These are phyloP conservation scores for Aproaerema taeniolella DNA, from an alignment of 2,888 invertebrate genomes.

Conservation along the genomic window DNA sequence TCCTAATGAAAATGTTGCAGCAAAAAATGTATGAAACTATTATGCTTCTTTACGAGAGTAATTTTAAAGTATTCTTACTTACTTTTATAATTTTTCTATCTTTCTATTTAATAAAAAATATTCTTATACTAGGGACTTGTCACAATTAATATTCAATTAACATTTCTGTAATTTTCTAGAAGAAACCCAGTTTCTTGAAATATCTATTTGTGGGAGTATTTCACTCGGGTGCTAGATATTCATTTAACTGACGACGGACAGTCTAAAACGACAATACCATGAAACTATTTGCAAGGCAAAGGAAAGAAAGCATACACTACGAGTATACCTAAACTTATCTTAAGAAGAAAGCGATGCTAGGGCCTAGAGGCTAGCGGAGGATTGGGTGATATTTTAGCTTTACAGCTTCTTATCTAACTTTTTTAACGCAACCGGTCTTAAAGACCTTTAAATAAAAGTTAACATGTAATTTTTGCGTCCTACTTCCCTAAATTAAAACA, in stretches of 20 bases:
- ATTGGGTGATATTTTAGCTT: conserved; percentile 74
- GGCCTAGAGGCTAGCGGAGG: conserved; percentile 49
- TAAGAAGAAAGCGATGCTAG: conserved; percentile 52
- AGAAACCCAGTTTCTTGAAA: conserved; percentile 1
- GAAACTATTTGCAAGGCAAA: conserved; percentile 68
- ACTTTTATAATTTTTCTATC: not conserved
- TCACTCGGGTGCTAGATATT: conserved; percentile 32
- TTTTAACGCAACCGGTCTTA: conserved; percentile 50
- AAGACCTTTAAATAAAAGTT: conserved; percentile 41
- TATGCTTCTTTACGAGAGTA: not conserved
- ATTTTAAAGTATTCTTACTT: not conserved
- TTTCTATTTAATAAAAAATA: not conserved
- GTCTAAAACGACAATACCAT: conserved; percentile 61
- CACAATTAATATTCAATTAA: no score
- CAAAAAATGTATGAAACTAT: not conserved
- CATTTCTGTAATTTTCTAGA: no score
- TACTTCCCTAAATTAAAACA: no score
- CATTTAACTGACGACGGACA: conserved; percentile 36
- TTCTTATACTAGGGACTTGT: no score
- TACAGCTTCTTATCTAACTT: conserved; percentile 63
- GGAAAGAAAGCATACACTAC: conserved; percentile 25
- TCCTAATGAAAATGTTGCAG: not conserved
- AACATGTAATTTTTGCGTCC: conserved; percentile 30
- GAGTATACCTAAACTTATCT: conserved; percentile 46
- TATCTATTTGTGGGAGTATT: conserved; percentile 1